Conservation (phyloP, 2,797 vertebrate genomes). For the Acanthiza pusilla region DNA sequence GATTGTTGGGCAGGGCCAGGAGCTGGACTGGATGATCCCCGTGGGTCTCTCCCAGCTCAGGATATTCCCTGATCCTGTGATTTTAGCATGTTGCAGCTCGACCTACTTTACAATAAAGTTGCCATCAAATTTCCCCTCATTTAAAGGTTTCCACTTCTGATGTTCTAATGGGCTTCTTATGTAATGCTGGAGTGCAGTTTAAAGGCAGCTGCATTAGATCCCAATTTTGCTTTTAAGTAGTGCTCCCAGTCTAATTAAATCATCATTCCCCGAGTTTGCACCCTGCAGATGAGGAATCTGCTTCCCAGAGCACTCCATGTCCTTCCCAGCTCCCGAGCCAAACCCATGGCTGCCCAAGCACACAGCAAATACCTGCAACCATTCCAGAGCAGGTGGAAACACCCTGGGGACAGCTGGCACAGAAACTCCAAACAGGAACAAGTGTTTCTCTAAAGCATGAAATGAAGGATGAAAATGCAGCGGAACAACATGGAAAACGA, state of each 20-base stretch:
- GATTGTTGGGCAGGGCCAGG: background rate
- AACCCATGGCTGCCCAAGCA: background rate
- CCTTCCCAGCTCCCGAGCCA: background rate
- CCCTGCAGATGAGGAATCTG: background rate
- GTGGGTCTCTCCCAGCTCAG: background rate
- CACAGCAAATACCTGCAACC: background rate
- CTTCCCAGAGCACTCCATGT: background rate
- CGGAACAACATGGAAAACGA: background rate
- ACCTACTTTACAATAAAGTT: background rate
- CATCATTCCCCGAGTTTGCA: background rate
- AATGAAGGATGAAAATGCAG: background rate
- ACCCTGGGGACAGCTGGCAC: background rate
- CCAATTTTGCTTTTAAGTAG: constrained; percentile 29
- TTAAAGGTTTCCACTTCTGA: background rate
- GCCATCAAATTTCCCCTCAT: background rate
- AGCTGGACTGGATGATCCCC: background rate
- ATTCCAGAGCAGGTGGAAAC: background rate
- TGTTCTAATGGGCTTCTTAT: constrained; percentile 5
- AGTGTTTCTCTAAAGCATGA: background rate
- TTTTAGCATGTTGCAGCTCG: background rate
- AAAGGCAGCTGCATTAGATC: constrained; percentile 4
- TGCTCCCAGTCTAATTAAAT: constrained; percentile 43
- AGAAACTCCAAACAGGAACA: background rate
- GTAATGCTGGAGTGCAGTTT: constrained; percentile 2
- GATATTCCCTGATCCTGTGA: background rate